These are phyloP conservation scores for Steatocranus sp. DNA, from an alignment of 2,797 vertebrate genomes.

Conservation along the genomic window DNA sequence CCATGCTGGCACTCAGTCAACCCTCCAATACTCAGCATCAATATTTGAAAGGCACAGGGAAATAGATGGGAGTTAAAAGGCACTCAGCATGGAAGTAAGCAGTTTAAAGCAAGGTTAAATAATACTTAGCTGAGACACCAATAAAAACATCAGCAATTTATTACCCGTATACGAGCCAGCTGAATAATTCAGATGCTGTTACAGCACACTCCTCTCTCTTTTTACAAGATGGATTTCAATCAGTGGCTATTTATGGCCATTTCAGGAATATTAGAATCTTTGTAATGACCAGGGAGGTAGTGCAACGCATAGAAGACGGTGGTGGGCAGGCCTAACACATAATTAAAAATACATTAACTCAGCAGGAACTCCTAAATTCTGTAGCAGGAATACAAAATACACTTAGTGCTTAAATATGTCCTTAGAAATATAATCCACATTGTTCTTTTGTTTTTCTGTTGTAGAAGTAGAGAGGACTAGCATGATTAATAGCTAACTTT, in stretches of 20 bases:
- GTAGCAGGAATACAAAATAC: conserved; percentile 27
- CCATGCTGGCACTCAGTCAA: conserved; percentile 73
- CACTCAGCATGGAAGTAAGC: conserved; percentile 78
- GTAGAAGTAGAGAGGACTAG: conserved; percentile 17
- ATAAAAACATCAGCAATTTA: conserved; percentile 80
- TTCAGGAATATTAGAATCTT: conserved; percentile 40
- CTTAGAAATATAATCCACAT: conserved; percentile 27
- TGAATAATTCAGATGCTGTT: conserved; percentile 75
- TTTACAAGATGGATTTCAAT: conserved; percentile 65
- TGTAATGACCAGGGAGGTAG: conserved; percentile 6
- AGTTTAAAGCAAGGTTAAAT: conserved; percentile 83
- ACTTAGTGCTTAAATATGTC: conserved; percentile 46
- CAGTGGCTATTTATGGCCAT: conserved; percentile 63
- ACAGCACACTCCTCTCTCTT: conserved; percentile 47
- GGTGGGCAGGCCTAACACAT: conserved; percentile 13
- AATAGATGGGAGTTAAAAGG: conserved; percentile 80
- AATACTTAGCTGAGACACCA: conserved; percentile 79
- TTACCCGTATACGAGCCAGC: conserved; percentile 70
- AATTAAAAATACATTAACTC: conserved; percentile 54
- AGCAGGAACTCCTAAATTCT: conserved; percentile 16
- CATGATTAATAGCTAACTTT: conserved; percentile 43
- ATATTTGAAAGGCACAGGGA: conserved; percentile 78
- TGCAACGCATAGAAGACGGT: background rate
- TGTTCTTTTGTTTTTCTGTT: conserved; percentile 47
- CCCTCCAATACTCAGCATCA: conserved; percentile 77